Base-by-base conservation (phyloP, 2,888 invertebrate genomes). In the Drosophila yooni region DNA sequence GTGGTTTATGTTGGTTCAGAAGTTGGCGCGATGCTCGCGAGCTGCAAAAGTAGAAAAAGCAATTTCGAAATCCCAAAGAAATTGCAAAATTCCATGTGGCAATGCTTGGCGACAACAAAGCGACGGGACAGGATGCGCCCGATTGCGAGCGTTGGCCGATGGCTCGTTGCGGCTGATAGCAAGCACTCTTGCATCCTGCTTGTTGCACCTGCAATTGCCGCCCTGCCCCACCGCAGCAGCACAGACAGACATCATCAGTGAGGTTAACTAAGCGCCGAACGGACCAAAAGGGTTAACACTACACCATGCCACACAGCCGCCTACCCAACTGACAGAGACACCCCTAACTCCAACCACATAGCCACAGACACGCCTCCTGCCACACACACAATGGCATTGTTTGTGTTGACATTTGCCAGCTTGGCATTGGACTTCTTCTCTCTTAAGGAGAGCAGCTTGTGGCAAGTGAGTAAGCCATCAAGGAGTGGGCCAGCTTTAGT, bases 1-100 rank as follows among this genome's bases (percentile, higher is more conserved):
- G 34, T 29, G 66, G 46, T 25, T 46, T 46, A 46, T 46, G 46
- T 46, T 46, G 46, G 46, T 46, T 46, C 25, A 54, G 73, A 69
- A 79, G 83, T 73, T 73, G 79, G 70, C 78, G 74, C 72, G 78
- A 51, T 40, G 77, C 71, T 79, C 69, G 77, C 70, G 66, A 71
- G 70, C 74, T 61, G 86, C 72, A 83, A 76, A 88, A 89, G 90
- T 88, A 83, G 88, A 81, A 90, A 91, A 91, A 89, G 89, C 91
- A 91, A 90, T 91, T 91, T 91, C 83, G 78, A 88, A 90, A 88
- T 87, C 87, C 83, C 87, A 87, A 83, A 91, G 87, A 91, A 90
- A 90, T 90, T 88, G 90, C 82, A 82, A 91, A 89, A 91, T 90
- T 91, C 89, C 91, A 90, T 89, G 87, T 75, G 87, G 87, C 81